Percentiles rank a stretch among this genome's conserved stretches.
Conservation (phyloP, 2,113 vertebrate species). For the Peromyscus maniculatus region DNA sequence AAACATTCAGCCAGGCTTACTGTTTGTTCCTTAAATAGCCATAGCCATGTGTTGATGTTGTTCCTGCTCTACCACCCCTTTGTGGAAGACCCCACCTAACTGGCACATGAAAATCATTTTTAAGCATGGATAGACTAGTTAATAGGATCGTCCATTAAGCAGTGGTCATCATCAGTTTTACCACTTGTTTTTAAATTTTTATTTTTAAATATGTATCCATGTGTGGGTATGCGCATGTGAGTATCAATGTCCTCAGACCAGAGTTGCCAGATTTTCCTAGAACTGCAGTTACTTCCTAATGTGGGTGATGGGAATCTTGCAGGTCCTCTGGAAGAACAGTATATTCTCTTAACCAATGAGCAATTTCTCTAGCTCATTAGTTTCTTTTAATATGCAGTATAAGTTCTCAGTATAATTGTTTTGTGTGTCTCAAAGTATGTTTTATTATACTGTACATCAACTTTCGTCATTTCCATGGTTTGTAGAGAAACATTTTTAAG, state of each 20-base stretch:
- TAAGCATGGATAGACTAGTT: background rate
- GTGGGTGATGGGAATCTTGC: background rate
- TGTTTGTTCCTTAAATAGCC: background rate
- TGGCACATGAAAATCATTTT: background rate
- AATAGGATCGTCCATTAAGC: background rate
- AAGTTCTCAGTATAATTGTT: background rate
- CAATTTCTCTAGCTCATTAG: background rate
- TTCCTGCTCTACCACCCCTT: background rate
- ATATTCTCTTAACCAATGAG: background rate
- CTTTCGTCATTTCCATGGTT: background rate
- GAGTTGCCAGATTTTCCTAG: background rate
- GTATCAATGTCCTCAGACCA: background rate
- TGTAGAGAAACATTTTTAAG: background rate
- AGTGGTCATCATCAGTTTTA: conserved; percentile 19
- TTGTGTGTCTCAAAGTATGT: conserved; percentile 11
- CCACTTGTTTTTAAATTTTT: too few species aligned
- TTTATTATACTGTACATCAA: background rate
- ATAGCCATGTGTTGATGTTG: background rate
- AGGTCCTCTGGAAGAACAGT: background rate
- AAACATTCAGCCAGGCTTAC: background rate
- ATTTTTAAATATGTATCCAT: background rate
- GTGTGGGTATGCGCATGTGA: background rate
- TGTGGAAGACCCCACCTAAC: background rate
- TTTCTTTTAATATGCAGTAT: background rate
- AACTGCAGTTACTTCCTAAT: background rate